Evolutionary conservation across 2,888 invertebrate genomes (phyloP), one percentile per base, ranked within the genome.

Genomic region (Brachyopa scutellaris): DNA sequence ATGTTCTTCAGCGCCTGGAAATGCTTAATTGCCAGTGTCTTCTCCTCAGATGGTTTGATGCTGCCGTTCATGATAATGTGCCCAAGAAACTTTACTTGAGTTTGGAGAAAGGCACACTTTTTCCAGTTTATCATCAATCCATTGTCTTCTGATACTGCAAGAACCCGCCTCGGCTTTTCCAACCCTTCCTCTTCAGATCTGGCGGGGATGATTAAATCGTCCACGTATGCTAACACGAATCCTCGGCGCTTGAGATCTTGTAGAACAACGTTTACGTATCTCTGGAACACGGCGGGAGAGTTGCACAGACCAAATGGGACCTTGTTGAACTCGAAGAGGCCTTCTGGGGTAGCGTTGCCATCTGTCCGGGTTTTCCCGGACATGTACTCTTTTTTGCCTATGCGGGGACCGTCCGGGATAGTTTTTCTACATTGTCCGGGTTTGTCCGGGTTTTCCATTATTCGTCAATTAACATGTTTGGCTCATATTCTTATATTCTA

Each of bases 61-160:
- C 62, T 21, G 15, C 36, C 51, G 31, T 29, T 29, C 13, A 6
- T 31, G 15, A 51, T 21, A 51, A 21, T 26, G 6, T 64, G 64
- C 15, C 85, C 86, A 55, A 86, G 73, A 67, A 86, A 87, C 62
- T 84, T 70, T 49, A 85, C 72, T 38, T 42, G 21, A 40, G n/a
- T n/a, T n/a, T n/a, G n/a, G n/a, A n/a, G n/a, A n/a, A n/a, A n/a
- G n/a, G n/a, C n/a, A n/a, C n/a, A 86, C 49, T 84, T 67, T 19
- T 49, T 49, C 51, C 49, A 57, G 15, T 61, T 70, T 38, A 61
- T 61, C 33, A 59, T 19, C 31, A 72, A 33, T 6, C 72, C 55
- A 19, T 72, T 47, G n/a, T 42, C 38, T 38, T 55, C 7, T 11
- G 36, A 42, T 13, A 72, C 17, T 17, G 17, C 42, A 13, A 42